phyloP scores from a whole-genome alignment of 2,888 invertebrate species.

The Galerucella pusilla region DNA sequence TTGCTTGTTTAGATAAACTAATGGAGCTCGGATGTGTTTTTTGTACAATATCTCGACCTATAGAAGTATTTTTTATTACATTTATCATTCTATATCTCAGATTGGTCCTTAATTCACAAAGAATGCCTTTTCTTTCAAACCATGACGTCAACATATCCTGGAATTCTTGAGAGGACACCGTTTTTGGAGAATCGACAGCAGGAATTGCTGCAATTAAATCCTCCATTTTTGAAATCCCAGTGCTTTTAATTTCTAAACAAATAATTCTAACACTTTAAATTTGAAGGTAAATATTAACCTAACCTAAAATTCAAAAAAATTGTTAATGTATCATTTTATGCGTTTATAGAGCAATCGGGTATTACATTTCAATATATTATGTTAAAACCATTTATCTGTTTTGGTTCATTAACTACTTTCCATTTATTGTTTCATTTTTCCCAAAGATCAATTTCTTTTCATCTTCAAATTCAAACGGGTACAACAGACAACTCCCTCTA shows the following conservation, averaged over 20 bases:
- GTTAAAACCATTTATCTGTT: too few species aligned
- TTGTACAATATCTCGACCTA: conserved; percentile 55
- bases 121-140: conserved; percentile 72
- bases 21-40: conserved; percentile 58
- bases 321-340: neutral
- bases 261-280: conserved; percentile 11
- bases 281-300: conserved; percentile 12
- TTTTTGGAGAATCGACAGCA: conserved; percentile 39
- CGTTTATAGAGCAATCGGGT: too few species aligned
- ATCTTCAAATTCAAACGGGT: neutral
- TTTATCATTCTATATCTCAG: conserved; percentile 71
- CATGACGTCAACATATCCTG: conserved; percentile 69
- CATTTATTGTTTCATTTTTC: neutral
- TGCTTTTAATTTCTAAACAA: conserved; percentile 13
- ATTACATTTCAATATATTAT: too few species aligned
- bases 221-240: conserved; percentile 42
- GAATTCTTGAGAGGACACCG: conserved; percentile 67
- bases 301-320: conserved; percentile 1
- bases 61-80: conserved; percentile 67
- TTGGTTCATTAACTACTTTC: neutral
- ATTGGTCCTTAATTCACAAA: conserved; percentile 70
- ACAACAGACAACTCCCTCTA: neutral
- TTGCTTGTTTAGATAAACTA: conserved; percentile 69
- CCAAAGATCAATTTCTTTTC: neutral
- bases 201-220: conserved; percentile 51